Conservation (phyloP, 2,113 vertebrate species). For the Phaethornis superciliosus region DNA sequence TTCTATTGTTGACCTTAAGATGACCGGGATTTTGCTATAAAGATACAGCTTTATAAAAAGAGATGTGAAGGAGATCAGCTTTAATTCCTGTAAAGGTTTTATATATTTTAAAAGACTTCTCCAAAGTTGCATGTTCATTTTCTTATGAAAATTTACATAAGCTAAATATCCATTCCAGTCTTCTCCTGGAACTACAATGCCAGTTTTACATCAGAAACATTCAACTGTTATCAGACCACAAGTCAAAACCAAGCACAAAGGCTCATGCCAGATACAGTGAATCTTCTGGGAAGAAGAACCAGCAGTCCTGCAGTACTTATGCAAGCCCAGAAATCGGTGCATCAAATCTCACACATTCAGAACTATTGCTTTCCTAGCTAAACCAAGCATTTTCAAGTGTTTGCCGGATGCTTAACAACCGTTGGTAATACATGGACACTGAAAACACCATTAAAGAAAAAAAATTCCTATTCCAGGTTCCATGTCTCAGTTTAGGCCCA, state of each 20-base stretch:
- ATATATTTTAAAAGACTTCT: background rate
- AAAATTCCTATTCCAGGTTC: background rate
- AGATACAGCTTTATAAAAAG: background rate
- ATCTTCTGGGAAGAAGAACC: accelerated
- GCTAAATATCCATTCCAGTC: background rate
- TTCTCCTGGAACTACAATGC: background rate
- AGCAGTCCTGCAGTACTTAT: background rate
- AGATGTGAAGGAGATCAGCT: background rate
- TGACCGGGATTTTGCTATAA: background rate
- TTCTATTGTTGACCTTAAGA: background rate
- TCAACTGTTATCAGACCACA: background rate
- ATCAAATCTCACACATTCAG: background rate
- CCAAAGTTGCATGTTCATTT: background rate
- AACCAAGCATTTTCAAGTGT: background rate
- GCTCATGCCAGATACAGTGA: background rate
- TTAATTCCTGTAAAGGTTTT: background rate
- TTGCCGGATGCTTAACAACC: background rate
- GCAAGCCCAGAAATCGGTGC: background rate
- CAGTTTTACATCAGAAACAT: background rate
- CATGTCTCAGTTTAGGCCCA: too few species aligned
- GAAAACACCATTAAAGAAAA: background rate
- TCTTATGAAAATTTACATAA: background rate
- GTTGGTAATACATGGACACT: background rate
- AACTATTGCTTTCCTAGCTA: background rate
- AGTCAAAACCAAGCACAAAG: background rate